Percentiles rank a stretch among this genome's conserved stretches.
Evolutionary conservation across 2,113 vertebrate species (phyloP).

Genomic region (Gorsachius goisagi): DNA sequence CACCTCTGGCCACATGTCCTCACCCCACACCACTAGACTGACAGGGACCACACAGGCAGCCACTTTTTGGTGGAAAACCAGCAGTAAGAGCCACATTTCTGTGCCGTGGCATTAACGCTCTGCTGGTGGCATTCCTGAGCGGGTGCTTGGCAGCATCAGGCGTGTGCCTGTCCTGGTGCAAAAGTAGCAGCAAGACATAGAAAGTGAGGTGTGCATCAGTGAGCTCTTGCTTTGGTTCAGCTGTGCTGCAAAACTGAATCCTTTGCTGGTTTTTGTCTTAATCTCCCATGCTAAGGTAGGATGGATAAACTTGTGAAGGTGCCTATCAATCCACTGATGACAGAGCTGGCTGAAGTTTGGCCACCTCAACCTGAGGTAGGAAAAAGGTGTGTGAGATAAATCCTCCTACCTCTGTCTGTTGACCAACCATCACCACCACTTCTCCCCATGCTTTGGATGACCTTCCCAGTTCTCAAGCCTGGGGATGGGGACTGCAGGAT

Average conservation of each 20-base stretch:
- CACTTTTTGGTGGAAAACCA: neutral
- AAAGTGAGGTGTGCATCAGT: neutral
- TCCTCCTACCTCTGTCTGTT: neutral
- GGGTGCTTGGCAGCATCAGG: rapidly evolving
- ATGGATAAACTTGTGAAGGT: neutral
- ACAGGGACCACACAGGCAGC: neutral
- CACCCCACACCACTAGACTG: rapidly evolving
- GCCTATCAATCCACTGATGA: neutral
- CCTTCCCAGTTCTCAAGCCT: neutral
- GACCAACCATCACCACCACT: neutral
- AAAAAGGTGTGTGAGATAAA: neutral
- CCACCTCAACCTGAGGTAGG: neutral
- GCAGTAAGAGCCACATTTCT: rapidly evolving
- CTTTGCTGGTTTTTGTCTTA: neutral
- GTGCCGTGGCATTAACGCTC: neutral
- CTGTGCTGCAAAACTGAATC: neutral
- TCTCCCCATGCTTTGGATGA: neutral
- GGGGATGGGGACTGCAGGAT: neutral
- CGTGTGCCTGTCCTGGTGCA: neutral
- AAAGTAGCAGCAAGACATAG: neutral
- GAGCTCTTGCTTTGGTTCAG: neutral
- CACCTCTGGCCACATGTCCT: neutral
- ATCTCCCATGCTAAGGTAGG: neutral
- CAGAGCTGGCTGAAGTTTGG: neutral
- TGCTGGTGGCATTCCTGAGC: neutral